These are phyloP conservation scores for Drosophila neonasuta DNA, from an alignment of 2,888 invertebrate species.

Conservation along the genomic window DNA sequence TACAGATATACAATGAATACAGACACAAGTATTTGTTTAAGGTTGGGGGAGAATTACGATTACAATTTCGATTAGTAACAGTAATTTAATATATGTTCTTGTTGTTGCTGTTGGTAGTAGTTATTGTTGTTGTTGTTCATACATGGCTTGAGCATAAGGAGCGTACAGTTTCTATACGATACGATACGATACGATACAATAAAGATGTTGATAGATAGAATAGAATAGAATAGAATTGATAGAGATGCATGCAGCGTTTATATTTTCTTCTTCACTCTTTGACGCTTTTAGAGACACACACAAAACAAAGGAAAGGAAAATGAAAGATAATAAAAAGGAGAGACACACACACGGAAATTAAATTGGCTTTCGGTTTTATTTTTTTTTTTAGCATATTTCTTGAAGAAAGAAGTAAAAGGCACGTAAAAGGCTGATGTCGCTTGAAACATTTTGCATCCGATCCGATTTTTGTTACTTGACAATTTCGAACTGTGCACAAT, in stretches of 20 bases:
- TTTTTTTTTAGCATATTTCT: neutral
- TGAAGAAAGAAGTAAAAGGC: conserved; percentile 57
- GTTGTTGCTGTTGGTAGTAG: conserved; percentile 24
- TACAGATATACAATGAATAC: conserved; percentile 64
- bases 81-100: conserved; percentile 36
- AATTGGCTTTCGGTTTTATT: conserved; percentile 2
- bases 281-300: conserved; percentile 22
- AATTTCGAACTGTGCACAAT: conserved; percentile 59
- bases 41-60: conserved; percentile 25
- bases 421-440: conserved; percentile 63
- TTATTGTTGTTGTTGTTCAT: conserved; percentile 38
- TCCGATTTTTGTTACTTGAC: conserved; percentile 23
- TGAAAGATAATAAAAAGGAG: neutral
- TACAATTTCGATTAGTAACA: conserved; percentile 40
- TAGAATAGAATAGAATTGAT: conserved; percentile 26
- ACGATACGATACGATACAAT: conserved; percentile 23
- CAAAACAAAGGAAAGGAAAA: conserved; percentile 13
- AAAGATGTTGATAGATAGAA: conserved; percentile 45
- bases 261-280: conserved; percentile 20
- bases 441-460: conserved; percentile 28
- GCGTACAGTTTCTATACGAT: conserved; percentile 54
- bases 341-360: conserved; percentile 47
- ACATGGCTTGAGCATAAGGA: conserved; percentile 67
- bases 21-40: conserved; percentile 47
- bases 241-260: conserved; percentile 62